phyloP scores from a whole-genome alignment of 2,888 invertebrate genomes.

The Platerodrilus igneus region DNA sequence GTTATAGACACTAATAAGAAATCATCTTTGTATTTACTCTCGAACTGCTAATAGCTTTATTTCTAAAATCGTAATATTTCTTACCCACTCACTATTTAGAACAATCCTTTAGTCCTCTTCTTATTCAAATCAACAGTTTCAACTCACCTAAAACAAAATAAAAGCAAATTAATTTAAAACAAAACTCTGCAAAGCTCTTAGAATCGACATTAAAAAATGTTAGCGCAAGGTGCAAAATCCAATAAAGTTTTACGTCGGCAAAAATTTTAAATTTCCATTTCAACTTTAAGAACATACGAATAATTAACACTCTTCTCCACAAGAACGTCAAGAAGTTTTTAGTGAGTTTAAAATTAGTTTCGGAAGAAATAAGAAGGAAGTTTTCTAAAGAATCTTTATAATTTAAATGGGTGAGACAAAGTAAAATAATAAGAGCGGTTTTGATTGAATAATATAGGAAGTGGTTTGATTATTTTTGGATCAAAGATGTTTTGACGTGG shows the following conservation, averaged over 20 bases:
- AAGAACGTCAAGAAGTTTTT: slow-evolving; percentile 35
- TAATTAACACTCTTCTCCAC: slow-evolving; percentile 38
- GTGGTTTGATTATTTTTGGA: slow-evolving; percentile 19
- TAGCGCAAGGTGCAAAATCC: slow-evolving; percentile 13
- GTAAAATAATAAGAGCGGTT: slow-evolving; percentile 39
- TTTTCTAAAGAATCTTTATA: slow-evolving; percentile 33
- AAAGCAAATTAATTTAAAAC: too few relatives aligned
- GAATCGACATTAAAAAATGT: too few relatives aligned
- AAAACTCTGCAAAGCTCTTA: too few relatives aligned
- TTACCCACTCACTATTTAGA: too few relatives aligned
- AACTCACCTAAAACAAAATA: too few relatives aligned
- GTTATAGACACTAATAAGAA: too few relatives aligned
- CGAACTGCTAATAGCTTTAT: too few relatives aligned
- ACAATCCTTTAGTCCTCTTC: too few relatives aligned
- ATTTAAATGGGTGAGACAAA: slow-evolving; percentile 38
- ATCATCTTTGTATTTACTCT: too few relatives aligned
- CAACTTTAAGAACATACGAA: slow-evolving; percentile 29
- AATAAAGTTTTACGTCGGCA: slow-evolving; percentile 16
- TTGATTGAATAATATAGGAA: slow-evolving; percentile 38
- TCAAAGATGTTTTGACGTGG: neutral
- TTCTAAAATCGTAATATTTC: too few relatives aligned
- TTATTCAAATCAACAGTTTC: too few relatives aligned
- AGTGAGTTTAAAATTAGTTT: slow-evolving; percentile 36
- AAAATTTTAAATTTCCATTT: slow-evolving; percentile 23
- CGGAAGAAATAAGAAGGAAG: slow-evolving; percentile 32